Evolutionary conservation across 2,113 vertebrate genomes (phyloP).

Genomic region (Alosa alosa): DNA sequence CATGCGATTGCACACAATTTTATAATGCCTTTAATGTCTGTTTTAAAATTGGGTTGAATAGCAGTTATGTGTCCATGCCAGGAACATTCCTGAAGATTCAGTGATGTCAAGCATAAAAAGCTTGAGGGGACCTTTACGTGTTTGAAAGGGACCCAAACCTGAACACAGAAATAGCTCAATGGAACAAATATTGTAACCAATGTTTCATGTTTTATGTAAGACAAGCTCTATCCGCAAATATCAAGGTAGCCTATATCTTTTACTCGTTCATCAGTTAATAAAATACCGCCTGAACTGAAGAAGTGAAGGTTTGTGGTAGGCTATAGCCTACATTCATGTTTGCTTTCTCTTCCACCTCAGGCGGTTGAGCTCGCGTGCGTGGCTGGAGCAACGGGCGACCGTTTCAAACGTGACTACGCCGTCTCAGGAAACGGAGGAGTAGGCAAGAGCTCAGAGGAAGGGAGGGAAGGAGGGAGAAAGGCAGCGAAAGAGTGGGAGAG

Average conservation of each 20-base stretch:
- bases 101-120: not conserved
- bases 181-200: not conserved
- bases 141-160: not conserved
- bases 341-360: slow-evolving; percentile 1
- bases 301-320: not conserved
- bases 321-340: not conserved
- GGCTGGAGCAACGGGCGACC: slow-evolving; percentile 17
- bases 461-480: slow-evolving; percentile 33
- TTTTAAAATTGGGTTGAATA: not conserved
- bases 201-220: not conserved
- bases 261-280: not conserved
- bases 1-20: no score
- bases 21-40: no score
- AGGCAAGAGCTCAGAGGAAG: slow-evolving; percentile 22
- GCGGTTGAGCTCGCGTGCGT: slow-evolving; percentile 3
- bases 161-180: not conserved
- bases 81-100: not conserved
- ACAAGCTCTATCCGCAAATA: not conserved
- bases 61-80: not conserved
- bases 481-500: slow-evolving; percentile 47
- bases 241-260: not conserved
- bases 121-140: not conserved
- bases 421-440: slow-evolving; percentile 35
- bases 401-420: slow-evolving; percentile 37
- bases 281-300: not conserved